A percentile compares a stretch with the other conserved stretches of the same genome.
phyloP scores from a whole-genome alignment of 2,113 vertebrate genomes.

The Heteronetta atricapilla region DNA sequence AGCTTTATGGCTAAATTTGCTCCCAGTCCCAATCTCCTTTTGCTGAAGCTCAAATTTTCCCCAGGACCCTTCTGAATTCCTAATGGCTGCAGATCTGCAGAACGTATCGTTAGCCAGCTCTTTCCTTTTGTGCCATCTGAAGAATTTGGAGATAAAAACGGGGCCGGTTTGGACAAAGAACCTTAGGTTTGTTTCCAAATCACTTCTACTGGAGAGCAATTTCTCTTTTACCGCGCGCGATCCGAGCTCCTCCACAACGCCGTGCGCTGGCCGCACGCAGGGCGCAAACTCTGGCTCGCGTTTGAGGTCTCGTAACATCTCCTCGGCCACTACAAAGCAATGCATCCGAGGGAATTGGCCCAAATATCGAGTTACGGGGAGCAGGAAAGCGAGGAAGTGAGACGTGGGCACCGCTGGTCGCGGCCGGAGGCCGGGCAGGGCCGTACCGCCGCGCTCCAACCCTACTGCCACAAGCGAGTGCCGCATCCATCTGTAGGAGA shows the following conservation, averaged over 20 bases:
- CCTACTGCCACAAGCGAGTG: neutral
- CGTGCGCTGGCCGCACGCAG: neutral
- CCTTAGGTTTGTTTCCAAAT: neutral
- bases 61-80: neutral
- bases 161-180: neutral
- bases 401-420: neutral
- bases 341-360: neutral
- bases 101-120: neutral
- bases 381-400: neutral
- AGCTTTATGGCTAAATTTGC: neutral
- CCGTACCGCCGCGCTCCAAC: neutral
- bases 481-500: neutral
- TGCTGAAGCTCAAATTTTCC: neutral
- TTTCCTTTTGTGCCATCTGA: rapidly evolving
- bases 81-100: neutral
- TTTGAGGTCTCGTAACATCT: neutral
- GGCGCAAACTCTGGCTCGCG: neutral
- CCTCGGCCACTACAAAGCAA: rapidly evolving
- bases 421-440: neutral
- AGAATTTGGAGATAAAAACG: neutral
- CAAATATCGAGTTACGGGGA: neutral
- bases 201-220: neutral
- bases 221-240: neutral
- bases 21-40: neutral
- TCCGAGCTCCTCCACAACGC: neutral